Evolutionary conservation across 2,113 vertebrate genomes (phyloP).

Genomic region (Rhabdornis inornatus): DNA sequence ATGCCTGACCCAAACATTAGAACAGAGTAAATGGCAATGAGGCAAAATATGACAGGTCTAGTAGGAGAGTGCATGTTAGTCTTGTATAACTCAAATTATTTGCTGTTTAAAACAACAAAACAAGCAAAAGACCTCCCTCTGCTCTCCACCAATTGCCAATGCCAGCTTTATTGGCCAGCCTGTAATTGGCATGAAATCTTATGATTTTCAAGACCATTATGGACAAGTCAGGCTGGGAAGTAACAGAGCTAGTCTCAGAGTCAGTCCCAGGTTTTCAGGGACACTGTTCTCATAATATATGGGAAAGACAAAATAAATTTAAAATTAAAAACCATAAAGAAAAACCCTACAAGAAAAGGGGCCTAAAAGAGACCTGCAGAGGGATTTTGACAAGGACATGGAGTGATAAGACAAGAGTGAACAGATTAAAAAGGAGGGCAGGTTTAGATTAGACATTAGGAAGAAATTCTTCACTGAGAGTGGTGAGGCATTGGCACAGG

Average conservation of each 20-base stretch:
- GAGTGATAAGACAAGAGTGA: not conserved
- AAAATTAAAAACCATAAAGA: fast-evolving
- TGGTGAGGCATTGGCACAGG: not conserved
- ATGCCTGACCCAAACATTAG: not conserved
- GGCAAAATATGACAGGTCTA: not conserved
- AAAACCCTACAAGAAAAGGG: not conserved
- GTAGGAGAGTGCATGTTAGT: not conserved
- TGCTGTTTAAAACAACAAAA: not conserved
- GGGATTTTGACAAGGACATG: not conserved
- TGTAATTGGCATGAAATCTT: not conserved
- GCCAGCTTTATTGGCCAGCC: not conserved
- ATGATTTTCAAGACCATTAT: not conserved
- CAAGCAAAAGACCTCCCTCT: not conserved
- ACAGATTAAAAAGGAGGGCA: not conserved
- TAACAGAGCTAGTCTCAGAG: not conserved
- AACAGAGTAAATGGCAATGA: not conserved
- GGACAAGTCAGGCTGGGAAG: not conserved
- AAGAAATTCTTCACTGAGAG: not conserved
- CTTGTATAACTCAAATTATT: not conserved
- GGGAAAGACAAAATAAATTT: not conserved
- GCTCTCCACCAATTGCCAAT: not conserved
- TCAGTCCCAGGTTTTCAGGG: not conserved
- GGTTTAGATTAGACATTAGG: not conserved
- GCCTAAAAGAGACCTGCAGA: not conserved
- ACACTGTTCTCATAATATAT: not conserved